Evolutionary conservation across 2,888 invertebrate genomes (phyloP).

Genomic region (Brenthis hecate): DNA sequence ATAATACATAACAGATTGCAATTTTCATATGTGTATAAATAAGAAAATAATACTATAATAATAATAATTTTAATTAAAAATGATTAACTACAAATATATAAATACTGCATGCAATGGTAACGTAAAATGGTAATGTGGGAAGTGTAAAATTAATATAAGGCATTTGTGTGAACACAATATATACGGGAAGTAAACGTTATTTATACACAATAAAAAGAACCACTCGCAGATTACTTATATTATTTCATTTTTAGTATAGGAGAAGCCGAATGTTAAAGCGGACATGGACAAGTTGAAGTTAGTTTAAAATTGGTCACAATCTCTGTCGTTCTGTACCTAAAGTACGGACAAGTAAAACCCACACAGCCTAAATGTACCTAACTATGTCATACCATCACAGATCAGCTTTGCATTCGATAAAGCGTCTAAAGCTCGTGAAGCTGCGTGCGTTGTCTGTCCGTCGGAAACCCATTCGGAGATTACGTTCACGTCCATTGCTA

Average conservation of each 20-base stretch:
- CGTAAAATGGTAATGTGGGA: conserved; percentile 41
- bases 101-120: conserved; percentile 49
- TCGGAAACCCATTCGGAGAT: conserved; percentile 14
- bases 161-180: conserved; percentile 1
- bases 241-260: conserved; percentile 23
- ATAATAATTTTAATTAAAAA: conserved; percentile 48
- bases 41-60: conserved; percentile 61
- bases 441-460: conserved; percentile 46
- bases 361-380: conserved; percentile 71
- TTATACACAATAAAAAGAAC: conserved; percentile 14
- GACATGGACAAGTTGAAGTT: conserved; percentile 47
- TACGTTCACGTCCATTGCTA: conserved; percentile 4
- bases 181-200: conserved; percentile 10
- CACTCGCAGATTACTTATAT: conserved; percentile 19
- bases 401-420: conserved; percentile 74
- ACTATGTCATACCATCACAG: conserved; percentile 79
- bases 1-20: conserved; percentile 12
- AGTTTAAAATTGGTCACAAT: conserved; percentile 50
- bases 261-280: conserved; percentile 46
- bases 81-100: conserved; percentile 40
- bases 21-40: conserved; percentile 1
- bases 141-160: conserved; percentile 11
- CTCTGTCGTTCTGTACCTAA: conserved; percentile 48
- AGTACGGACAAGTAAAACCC: conserved; percentile 54
- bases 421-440: conserved; percentile 59